Percentiles rank a stretch among this genome's conserved stretches.
Conservation (phyloP, 2,888 invertebrate genomes). For the Lycaena phlaeas region DNA sequence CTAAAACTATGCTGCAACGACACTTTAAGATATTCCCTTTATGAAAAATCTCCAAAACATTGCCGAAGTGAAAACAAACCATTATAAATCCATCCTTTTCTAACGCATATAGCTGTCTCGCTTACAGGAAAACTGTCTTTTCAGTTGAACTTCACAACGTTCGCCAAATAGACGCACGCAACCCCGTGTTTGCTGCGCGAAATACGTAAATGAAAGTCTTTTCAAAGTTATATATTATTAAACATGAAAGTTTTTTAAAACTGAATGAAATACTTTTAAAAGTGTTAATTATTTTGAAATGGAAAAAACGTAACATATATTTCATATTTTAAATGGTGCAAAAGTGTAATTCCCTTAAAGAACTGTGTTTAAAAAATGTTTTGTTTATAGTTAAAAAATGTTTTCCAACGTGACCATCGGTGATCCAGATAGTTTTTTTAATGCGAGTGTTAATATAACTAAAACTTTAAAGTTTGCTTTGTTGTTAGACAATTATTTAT, state of each 20-base stretch:
- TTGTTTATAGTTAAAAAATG: neutral
- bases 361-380: neutral
- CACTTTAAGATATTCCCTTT: too few relatives aligned
- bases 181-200: neutral
- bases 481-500: constrained; percentile 46
- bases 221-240: neutral
- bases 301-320: neutral
- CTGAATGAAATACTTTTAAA: neutral
- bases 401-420: neutral
- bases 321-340: neutral
- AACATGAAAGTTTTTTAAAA: neutral
- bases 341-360: neutral
- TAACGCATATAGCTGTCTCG: neutral
- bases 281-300: neutral
- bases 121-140: neutral
- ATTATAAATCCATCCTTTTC: neutral
- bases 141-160: neutral
- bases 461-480: constrained; percentile 35
- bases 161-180: neutral
- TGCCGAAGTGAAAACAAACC: neutral
- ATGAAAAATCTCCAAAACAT: too few relatives aligned
- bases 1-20: too few relatives aligned
- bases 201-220: neutral
- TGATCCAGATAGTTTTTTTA: constrained; percentile 16
- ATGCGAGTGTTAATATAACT: constrained; percentile 27